Evolutionary conservation across 2,113 vertebrate species (phyloP).

Genomic region (Prionailurus viverrinus): DNA sequence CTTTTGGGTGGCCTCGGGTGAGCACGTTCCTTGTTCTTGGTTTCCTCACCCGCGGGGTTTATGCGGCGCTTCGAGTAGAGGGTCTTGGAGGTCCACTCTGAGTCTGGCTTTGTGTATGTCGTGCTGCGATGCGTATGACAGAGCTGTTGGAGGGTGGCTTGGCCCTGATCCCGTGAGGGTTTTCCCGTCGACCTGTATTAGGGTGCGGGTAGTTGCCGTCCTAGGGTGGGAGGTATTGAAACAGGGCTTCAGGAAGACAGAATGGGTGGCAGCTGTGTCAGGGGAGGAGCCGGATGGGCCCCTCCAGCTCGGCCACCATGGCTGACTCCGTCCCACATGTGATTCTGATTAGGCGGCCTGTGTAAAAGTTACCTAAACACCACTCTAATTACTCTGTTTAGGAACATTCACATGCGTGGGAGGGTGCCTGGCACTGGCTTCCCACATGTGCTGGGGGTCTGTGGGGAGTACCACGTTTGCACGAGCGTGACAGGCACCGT

Average conservation of each 20-base stretch:
- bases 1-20: background rate
- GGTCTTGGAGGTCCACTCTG: background rate
- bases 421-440: constrained; percentile 72
- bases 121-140: background rate
- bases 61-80: background rate
- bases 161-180: background rate
- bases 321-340: constrained; percentile 74
- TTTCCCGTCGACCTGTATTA: constrained; percentile 17
- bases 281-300: constrained; percentile 54
- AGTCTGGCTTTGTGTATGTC: background rate
- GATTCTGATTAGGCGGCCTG: constrained; percentile 80
- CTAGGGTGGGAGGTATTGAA: background rate
- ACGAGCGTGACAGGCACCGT: constrained; percentile 50
- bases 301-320: constrained; percentile 66
- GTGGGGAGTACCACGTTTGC: constrained; percentile 51
- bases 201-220: background rate
- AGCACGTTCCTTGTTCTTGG: background rate
- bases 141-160: background rate
- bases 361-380: constrained; percentile 78
- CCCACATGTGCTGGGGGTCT: constrained; percentile 75
- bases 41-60: background rate
- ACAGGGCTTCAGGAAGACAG: background rate
- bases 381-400: constrained; percentile 78
- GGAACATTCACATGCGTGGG: constrained; percentile 73
- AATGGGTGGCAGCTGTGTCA: constrained; percentile 10